Base-by-base conservation (phyloP, 2,113 vertebrate genomes). In the Cryptotis parvus region DNA sequence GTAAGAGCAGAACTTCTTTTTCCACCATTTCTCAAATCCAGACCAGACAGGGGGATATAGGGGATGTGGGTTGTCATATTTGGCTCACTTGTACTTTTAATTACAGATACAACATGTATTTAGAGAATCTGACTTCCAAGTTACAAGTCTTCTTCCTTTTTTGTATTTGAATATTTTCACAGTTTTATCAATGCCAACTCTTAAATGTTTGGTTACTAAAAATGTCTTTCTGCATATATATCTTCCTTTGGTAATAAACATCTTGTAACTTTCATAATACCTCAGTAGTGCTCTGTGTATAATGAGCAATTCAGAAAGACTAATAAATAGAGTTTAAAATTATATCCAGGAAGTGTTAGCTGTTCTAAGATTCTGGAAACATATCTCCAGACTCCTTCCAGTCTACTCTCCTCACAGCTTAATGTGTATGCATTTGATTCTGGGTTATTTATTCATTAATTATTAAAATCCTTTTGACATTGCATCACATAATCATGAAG, bases 171-270 rank as follows among this genome's bases (percentile, higher is more conserved):
- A 37, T 66, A 80, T 72, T 94, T 84, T 65, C 33, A 79, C 63
- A 75, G 31, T 58, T 85, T 77, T 65, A 20, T 82, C 61, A 65
- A 35, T 95, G 75, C 80, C 93, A 39, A 86, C 22, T 74, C 49
- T 83, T 93, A 81, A 74, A 16, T 45, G 90, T 95, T 41, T 11
- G 72, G 39, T 92, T 92, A 84, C 68, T 81, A 74, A 94, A 96
- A 86, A 94, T 80, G 75, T 91, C 84, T 90, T 93, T 92, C 61
- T 84, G n/a, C 45, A 29, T 63, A 65, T 83, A 82, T 74, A 84
- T 63, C 90, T 89, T 86, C n/a, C 20, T 61, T 89, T 83, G 79
- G 45, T 80, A 69, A 91, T 81, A 93, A 93, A 91, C 45, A 93
- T 74, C 73, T 92, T 94, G 68, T 84, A 89, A 88, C 69, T 82